These are phyloP conservation scores for Apocrypta bakeri DNA, from an alignment of 1,140 invertebrate genomes.

Conservation along the genomic window DNA sequence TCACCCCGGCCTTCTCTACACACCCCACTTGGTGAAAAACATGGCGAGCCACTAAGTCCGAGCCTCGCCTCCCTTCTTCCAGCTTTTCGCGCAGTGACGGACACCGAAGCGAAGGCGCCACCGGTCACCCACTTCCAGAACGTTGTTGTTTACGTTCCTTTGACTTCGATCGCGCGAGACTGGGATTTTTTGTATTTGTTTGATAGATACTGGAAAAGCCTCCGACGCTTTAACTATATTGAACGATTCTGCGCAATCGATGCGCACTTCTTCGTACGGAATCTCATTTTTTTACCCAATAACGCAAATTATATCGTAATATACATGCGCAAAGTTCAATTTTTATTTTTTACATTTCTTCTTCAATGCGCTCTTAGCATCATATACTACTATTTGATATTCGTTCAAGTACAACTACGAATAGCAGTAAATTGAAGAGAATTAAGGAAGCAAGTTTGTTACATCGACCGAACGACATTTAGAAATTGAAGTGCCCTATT, in stretches of 20 bases:
- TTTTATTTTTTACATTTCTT: too few relatives aligned
- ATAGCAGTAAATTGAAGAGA: too few relatives aligned
- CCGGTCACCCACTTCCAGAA: conserved; percentile 8
- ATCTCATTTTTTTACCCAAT: not conserved
- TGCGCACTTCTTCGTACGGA: not conserved
- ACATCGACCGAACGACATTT: too few relatives aligned
- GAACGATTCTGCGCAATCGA: not conserved
- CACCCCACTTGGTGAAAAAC: conserved; percentile 74
- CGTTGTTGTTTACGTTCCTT: not conserved
- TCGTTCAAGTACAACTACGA: too few relatives aligned
- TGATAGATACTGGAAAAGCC: not conserved
- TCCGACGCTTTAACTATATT: too few relatives aligned
- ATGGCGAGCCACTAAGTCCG: conserved; percentile 70
- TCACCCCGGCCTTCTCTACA: conserved; percentile 74
- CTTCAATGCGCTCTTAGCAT: too few relatives aligned
- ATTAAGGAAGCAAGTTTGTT: too few relatives aligned
- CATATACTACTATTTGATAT: too few relatives aligned
- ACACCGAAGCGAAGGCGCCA: not conserved
- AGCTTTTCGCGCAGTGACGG: conserved; percentile 35
- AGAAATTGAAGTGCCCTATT: not conserved
- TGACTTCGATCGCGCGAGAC: too few relatives aligned
- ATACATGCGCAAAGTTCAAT: too few relatives aligned
- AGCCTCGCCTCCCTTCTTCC: conserved; percentile 60
- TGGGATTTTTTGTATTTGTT: not conserved
- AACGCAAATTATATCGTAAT: too few relatives aligned